These are phyloP conservation scores for Eumacrocentrus americanus DNA, from an alignment of 2,888 invertebrate species.

Conservation along the genomic window DNA sequence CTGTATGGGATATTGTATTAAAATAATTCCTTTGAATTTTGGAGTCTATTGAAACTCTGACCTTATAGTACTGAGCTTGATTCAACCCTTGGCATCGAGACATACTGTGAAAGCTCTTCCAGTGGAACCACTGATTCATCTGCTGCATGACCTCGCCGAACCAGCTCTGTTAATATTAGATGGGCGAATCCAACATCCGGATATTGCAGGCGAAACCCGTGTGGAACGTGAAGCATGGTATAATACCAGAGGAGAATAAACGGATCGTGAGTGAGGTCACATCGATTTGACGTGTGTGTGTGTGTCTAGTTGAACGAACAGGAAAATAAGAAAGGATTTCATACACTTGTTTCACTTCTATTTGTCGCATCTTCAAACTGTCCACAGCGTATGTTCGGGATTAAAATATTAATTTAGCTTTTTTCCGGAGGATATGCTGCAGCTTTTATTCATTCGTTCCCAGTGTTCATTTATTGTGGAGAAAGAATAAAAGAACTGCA, in stretches of 20 bases:
- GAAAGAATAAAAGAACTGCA: no score
- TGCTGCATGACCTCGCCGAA: slow-evolving; percentile 3
- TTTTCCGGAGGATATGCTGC: no score
- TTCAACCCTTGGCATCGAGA: not conserved
- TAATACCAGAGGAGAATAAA: not conserved
- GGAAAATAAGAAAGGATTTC: not conserved
- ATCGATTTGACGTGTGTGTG: slow-evolving; percentile 4
- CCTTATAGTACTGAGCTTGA: no score
- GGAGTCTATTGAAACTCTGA: not conserved
- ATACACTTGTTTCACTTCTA: no score
- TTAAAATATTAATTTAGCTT: no score
- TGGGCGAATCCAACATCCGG: slow-evolving; percentile 5
- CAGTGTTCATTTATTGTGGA: no score
- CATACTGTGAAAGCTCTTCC: not conserved
- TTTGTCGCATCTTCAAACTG: no score
- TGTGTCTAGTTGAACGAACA: not conserved
- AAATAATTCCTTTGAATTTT: not conserved
- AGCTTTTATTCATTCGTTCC: no score
- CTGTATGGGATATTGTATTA: no score
- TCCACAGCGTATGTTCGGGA: no score
- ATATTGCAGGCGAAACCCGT: slow-evolving; percentile 7
- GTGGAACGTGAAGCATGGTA: not conserved
- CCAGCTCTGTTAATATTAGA: slow-evolving; percentile 12
- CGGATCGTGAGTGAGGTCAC: not conserved
- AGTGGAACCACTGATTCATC: slow-evolving; percentile 2